Base-by-base conservation (phyloP, 2,888 invertebrate genomes). In the Eubasilissa splendida region DNA sequence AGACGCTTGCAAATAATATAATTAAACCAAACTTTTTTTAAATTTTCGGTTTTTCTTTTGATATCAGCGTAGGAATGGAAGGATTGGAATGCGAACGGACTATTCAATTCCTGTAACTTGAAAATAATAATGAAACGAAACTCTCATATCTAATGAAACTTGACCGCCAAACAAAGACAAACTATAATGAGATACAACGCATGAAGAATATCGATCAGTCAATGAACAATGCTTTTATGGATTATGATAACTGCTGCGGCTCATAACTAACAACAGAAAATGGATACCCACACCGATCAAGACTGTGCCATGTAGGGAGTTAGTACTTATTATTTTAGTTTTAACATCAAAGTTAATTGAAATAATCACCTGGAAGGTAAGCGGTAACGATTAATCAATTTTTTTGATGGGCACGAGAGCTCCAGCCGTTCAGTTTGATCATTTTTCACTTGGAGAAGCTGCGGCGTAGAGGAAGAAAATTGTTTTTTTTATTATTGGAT, bases 361-460 rank as follows among this genome's bases (percentile, higher is more conserved):
- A 81, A 83, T 83, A 77, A 80, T 81, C 78, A 73, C 77, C 79
- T 70, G 76, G 50, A 53, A 80, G 65, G 80, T 82, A 82, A 80
- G 74, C 70, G 75, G 42, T 68, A 70, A 80, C 77, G 76, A 83
- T 83, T 79, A 83, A 83, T 81, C 83, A 83, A 75, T 58, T 50
- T 77, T 73, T 79, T 77, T 77, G 77, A 77, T 77, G 59, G 70
- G 65, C 66, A 14, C 12, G 56, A 71, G 56, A 71, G 14, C 31
- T 71, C 22, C 52, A 68, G n/a, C 68, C 52, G 50, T 22, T 22
- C 52, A 68, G 60, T 22, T 14, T 8, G 75, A 60, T 75, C 75
- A 75, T 75, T 73, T 73, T 73, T 73, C 71, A 73, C 58, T n/a
- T 12, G 56, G 22, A 33, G 33, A 58, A 33, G 70, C 53, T n/a